Conservation (phyloP, 2,797 vertebrate species). For the Acanthurus lineatus region DNA sequence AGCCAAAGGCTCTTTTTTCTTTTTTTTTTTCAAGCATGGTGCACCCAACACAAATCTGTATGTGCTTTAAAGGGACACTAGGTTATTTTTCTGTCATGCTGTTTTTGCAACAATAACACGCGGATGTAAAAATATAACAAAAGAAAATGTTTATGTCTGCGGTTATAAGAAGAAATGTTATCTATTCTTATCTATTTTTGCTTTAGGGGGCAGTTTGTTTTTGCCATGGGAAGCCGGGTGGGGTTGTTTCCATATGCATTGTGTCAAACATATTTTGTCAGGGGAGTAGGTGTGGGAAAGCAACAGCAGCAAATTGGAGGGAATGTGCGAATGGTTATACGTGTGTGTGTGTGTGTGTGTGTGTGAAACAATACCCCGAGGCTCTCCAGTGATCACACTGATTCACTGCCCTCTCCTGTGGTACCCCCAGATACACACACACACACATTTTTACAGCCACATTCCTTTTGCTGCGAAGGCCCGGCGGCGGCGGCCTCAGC, state of each 20-base stretch:
- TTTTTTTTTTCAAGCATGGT: background rate
- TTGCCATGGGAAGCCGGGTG: slow-evolving; percentile 54
- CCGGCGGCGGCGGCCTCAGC: slow-evolving; percentile 47
- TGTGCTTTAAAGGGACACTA: slow-evolving; percentile 1
- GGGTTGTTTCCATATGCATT: slow-evolving; percentile 56
- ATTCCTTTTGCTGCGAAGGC: slow-evolving; percentile 73
- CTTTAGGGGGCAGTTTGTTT: slow-evolving; percentile 40
- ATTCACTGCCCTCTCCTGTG: slow-evolving; percentile 77
- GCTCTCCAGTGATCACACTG: slow-evolving; percentile 74
- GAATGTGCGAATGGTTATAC: slow-evolving; percentile 63
- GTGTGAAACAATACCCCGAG: slow-evolving; percentile 72
- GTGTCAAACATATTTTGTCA: slow-evolving; percentile 59
- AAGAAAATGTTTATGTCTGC: slow-evolving; percentile 50
- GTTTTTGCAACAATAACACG: slow-evolving; percentile 36
- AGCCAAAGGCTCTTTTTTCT: background rate
- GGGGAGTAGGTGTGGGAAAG: slow-evolving; percentile 77
- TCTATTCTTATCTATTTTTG: slow-evolving; percentile 44
- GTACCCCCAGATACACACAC: slow-evolving; percentile 59
- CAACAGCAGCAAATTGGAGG: slow-evolving; percentile 60
- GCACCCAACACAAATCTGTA: slow-evolving; percentile 5
- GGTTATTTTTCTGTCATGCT: background rate
- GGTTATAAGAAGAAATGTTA: slow-evolving; percentile 30
- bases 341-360: slow-evolving; percentile 51
- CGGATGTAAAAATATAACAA: slow-evolving; percentile 16
- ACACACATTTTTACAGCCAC: slow-evolving; percentile 73